phyloP scores from a whole-genome alignment of 2,888 invertebrate genomes.

The Eupithecia subfuscata region DNA sequence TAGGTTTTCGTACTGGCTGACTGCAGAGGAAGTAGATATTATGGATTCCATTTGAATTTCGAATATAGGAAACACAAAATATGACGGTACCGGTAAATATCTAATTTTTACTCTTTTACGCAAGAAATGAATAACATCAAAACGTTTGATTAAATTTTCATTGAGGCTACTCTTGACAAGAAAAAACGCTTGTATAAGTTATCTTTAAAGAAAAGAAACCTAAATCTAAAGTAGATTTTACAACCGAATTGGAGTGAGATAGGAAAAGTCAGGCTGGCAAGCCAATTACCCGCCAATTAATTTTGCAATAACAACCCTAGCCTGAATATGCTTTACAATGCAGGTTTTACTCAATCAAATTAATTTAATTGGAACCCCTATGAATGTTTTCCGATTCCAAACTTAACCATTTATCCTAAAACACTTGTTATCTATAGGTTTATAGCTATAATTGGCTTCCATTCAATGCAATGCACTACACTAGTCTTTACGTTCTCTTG shows the following conservation, averaged over 20 bases:
- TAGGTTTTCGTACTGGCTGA: background rate
- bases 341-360: constrained; percentile 35
- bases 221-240: background rate
- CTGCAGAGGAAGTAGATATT: background rate
- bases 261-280: constrained; percentile 61
- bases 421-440: background rate
- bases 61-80: background rate
- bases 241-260: constrained; percentile 10
- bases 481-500: background rate
- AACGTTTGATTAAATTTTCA: background rate
- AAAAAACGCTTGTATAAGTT: background rate
- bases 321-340: constrained; percentile 33
- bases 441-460: background rate
- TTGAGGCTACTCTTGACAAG: background rate
- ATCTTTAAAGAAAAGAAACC: background rate
- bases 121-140: background rate
- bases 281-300: constrained; percentile 82
- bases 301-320: constrained; percentile 72
- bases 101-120: too few species aligned
- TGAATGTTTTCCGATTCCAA: constrained; percentile 7
- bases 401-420: background rate
- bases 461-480: background rate
- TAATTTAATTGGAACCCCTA: constrained; percentile 31
- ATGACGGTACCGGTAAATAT: background rate
- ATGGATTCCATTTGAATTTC: background rate